Evolutionary conservation across 2,888 invertebrate species (phyloP).

Genomic region (Cephus sareptanus): DNA sequence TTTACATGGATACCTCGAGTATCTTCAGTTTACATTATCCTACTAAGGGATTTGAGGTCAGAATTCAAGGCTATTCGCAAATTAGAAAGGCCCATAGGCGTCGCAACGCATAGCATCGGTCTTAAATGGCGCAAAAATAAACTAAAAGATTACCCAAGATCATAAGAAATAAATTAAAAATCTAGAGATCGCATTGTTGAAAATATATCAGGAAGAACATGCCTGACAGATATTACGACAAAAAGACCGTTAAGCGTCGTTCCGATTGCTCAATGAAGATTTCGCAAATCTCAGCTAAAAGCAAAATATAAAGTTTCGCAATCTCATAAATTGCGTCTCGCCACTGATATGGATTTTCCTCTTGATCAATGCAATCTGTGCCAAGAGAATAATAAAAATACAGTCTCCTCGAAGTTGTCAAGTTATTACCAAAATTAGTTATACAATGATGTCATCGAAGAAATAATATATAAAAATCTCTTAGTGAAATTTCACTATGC

Average conservation of each 20-base stretch:
- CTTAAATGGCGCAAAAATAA: neutral
- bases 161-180: neutral
- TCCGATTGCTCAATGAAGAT: neutral
- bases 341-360: neutral
- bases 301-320: neutral
- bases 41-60: neutral
- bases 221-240: neutral
- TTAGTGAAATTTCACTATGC: neutral
- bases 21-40: neutral
- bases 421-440: too few relatives aligned
- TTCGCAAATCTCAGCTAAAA: neutral
- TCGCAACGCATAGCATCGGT: neutral
- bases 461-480: neutral
- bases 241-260: neutral
- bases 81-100: neutral
- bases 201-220: neutral
- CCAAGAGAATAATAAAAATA: neutral
- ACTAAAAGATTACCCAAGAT: neutral
- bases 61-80: neutral
- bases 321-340: neutral
- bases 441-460: neutral
- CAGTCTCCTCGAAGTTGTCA: neutral
- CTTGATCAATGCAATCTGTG: neutral
- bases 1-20: neutral
- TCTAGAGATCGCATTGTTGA: neutral